Evolutionary conservation across 2,113 vertebrate species (phyloP).

Genomic region (Hemicordylus capensis): DNA sequence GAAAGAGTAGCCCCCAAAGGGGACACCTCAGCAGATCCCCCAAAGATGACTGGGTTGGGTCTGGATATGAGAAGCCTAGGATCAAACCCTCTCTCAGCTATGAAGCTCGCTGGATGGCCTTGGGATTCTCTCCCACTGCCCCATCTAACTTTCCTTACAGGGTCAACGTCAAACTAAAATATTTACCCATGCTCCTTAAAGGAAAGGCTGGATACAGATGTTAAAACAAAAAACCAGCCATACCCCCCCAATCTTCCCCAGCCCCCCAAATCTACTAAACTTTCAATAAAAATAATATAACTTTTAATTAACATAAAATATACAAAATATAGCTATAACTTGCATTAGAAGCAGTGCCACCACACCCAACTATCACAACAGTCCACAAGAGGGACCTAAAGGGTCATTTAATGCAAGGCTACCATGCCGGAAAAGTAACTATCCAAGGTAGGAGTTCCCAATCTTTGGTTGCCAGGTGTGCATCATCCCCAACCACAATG

Average conservation of each 20-base stretch:
- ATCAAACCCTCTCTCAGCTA: neutral
- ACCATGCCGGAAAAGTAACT: neutral
- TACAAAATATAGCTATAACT: conserved; percentile 33
- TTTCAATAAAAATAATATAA: neutral
- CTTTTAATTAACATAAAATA: conserved; percentile 14
- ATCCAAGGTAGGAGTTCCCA: too few relatives aligned
- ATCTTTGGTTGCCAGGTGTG: too few relatives aligned
- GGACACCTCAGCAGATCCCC: neutral
- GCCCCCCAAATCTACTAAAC: conserved; percentile 11
- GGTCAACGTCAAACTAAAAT: neutral
- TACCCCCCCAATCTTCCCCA: conserved; percentile 1
- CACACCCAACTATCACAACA: neutral
- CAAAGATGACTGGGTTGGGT: neutral
- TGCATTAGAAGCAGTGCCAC: neutral
- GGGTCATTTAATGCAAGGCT: neutral
- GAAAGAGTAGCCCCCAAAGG: neutral
- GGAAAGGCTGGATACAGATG: neutral
- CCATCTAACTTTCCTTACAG: neutral
- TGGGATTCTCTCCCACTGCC: neutral
- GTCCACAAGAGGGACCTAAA: neutral
- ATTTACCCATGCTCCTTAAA: neutral
- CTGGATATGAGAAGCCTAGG: too few relatives aligned
- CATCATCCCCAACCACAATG: neutral
- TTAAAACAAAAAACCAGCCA: neutral
- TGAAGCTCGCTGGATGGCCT: neutral